Evolutionary conservation across 2,888 invertebrate genomes (phyloP), one percentile per base, ranked within the genome.

Genomic region (Lathronympha strigana): DNA sequence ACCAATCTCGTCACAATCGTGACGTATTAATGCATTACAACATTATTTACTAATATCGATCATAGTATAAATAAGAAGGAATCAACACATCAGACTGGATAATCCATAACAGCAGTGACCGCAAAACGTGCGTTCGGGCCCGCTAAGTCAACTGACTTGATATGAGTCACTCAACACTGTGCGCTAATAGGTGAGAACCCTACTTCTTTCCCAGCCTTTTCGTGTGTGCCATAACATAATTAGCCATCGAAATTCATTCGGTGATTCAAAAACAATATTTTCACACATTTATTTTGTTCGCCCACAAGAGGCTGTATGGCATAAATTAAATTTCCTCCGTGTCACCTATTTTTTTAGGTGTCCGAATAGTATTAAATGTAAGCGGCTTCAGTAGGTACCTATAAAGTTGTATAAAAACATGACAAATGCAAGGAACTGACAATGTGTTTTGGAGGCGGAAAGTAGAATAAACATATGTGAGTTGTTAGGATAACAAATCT

Each of bases 61-160:
- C 76, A 72, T 69, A 75, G 81, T 76, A 75, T 75, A 81, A 81
- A 82, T 81, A 79, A 80, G 77, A 75, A 73, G 67, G 74, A 75
- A 80, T 76, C 76, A 77, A 79, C 77, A 76, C 75, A 74, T 77
- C 73, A 71, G 69, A 67, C 71, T 72, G 70, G 72, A 71, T 72
- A 75, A 73, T 78, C 73, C 67, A 67, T 75, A 73, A 72, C 73
- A 68, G 62, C 68, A 72, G 72, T 73, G 79, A 82, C 79, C 80
- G 76, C 81, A 78, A 79, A 74, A 75, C 80, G 81, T 80, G 80
- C 80, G 76, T 73, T 73, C 73, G 72, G 74, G 71, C 63, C 67
- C 72, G 62, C 67, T 67, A 71, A 68, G 54, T 21, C 62, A 50
- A 68, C 67, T 73, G 73, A 76, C 72, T 71, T 71, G 75, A 71